Percentiles rank a stretch among this genome's conserved stretches.
Conservation (phyloP, 2,113 vertebrate genomes). For the Syngnathus floridae region DNA sequence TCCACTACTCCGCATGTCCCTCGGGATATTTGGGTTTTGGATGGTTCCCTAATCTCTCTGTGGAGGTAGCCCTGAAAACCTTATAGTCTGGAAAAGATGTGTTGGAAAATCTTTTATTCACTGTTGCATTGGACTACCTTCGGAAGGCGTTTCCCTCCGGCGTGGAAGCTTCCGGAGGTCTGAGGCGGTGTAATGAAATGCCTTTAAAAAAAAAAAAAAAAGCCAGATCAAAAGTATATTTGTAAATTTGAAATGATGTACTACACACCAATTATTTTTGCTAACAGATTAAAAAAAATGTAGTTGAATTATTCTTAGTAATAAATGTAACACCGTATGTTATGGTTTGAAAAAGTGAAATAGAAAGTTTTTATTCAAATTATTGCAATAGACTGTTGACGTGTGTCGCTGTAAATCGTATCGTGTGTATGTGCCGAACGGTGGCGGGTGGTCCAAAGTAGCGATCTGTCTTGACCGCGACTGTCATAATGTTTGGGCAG, state of each 20-base stretch:
- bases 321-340: slow-evolving; percentile 55
- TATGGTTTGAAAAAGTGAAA: slow-evolving; percentile 45
- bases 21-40: no score
- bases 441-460: slow-evolving; percentile 44
- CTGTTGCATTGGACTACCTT: slow-evolving; percentile 44
- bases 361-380: slow-evolving; percentile 47
- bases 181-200: slow-evolving; percentile 38
- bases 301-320: slow-evolving; percentile 62
- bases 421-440: slow-evolving; percentile 46
- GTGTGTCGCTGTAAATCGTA: slow-evolving; percentile 52
- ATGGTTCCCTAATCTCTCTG: neutral
- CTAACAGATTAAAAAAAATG: slow-evolving; percentile 59
- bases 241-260: slow-evolving; percentile 82
- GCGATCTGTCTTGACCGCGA: slow-evolving; percentile 49
- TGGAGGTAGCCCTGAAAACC: slow-evolving; percentile 19
- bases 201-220: slow-evolving; percentile 68
- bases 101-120: slow-evolving; percentile 14
- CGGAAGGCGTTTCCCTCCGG: slow-evolving; percentile 25
- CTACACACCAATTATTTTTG: slow-evolving; percentile 78
- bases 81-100: slow-evolving; percentile 29
- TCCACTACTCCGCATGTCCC: no score
- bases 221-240: slow-evolving; percentile 79
- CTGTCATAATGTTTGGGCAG: slow-evolving; percentile 55
- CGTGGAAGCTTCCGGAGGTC: slow-evolving; percentile 36
- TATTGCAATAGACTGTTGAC: slow-evolving; percentile 66